phyloP scores from a whole-genome alignment of 2,888 invertebrate species.

The Thyatira batis region DNA sequence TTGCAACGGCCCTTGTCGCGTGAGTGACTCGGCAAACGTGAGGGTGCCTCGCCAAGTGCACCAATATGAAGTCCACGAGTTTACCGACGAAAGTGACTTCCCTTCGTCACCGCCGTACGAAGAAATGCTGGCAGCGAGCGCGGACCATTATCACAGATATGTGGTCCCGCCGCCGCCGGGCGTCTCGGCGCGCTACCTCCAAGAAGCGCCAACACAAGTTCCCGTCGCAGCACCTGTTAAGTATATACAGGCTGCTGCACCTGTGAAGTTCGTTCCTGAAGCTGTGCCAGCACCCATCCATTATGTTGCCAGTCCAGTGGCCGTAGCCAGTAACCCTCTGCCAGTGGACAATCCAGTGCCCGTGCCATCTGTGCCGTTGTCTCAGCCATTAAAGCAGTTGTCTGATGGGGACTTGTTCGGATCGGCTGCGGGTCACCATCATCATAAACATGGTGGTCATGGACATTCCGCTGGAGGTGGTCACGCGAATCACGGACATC shows the following conservation, averaged over 20 bases:
- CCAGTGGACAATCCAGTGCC: constrained; percentile 34
- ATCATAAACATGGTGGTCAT: constrained; percentile 54
- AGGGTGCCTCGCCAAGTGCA: constrained; percentile 60
- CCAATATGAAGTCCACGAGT: constrained; percentile 72
- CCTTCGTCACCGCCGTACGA: constrained; percentile 61
- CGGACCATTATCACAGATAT: constrained; percentile 70
- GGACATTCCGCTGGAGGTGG: constrained; percentile 78
- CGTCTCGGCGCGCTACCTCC: constrained; percentile 10
- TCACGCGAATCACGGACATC: constrained; percentile 75
- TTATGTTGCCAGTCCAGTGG: constrained; percentile 29
- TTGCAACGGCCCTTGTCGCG: constrained; percentile 39
- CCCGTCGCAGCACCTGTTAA: background rate
- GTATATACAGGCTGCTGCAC: constrained; percentile 5
- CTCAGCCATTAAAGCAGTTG: constrained; percentile 37
- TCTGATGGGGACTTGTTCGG: constrained; percentile 44
- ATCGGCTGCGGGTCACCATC: constrained; percentile 51
- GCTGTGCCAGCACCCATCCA: constrained; percentile 30
- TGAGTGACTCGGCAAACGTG: constrained; percentile 43
- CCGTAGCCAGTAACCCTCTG: constrained; percentile 31
- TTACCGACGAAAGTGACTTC: constrained; percentile 50
- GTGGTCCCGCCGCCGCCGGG: constrained; percentile 39
- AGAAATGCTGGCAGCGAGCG: constrained; percentile 73
- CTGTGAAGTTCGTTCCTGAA: constrained; percentile 24
- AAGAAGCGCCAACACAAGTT: background rate
- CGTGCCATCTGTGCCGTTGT: constrained; percentile 32